Evolutionary conservation across 2,113 vertebrate species (phyloP).

Genomic region (Podilymbus podiceps): DNA sequence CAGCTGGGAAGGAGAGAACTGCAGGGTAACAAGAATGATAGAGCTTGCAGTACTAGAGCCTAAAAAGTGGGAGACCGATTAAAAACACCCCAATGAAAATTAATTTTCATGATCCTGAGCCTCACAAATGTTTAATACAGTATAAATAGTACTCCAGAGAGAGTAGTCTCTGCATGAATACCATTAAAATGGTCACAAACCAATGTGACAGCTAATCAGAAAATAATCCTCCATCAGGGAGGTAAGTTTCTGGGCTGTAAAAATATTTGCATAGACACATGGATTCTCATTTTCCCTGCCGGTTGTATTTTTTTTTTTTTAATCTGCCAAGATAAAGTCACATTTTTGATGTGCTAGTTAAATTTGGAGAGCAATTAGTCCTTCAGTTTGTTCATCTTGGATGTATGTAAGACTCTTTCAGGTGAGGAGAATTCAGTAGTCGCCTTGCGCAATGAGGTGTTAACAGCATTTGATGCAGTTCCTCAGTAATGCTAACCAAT

Average conservation of each 20-base stretch:
- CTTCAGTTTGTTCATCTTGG: background rate
- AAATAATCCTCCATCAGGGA: background rate
- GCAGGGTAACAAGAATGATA: background rate
- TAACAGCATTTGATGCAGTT: background rate
- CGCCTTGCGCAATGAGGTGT: background rate
- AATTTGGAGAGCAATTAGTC: background rate
- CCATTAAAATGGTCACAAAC: background rate
- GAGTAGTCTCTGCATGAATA: rapidly evolving
- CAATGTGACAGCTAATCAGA: background rate
- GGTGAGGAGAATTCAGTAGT: background rate
- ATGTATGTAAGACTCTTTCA: background rate
- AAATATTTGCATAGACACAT: background rate
- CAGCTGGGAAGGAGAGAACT: background rate
- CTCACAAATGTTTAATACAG: background rate
- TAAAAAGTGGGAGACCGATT: background rate
- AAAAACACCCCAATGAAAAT: background rate
- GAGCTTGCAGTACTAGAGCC: too few relatives aligned
- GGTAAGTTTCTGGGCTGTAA: background rate
- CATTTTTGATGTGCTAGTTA: background rate
- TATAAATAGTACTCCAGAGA: background rate
- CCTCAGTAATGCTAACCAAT: background rate
- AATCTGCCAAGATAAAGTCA: background rate
- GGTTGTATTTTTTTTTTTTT: background rate
- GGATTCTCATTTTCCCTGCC: background rate
- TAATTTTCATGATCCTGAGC: background rate